Percentiles rank a stretch among this genome's conserved stretches.
Evolutionary conservation across 2,888 invertebrate species (phyloP).

Genomic region (Philereme vetulata): DNA sequence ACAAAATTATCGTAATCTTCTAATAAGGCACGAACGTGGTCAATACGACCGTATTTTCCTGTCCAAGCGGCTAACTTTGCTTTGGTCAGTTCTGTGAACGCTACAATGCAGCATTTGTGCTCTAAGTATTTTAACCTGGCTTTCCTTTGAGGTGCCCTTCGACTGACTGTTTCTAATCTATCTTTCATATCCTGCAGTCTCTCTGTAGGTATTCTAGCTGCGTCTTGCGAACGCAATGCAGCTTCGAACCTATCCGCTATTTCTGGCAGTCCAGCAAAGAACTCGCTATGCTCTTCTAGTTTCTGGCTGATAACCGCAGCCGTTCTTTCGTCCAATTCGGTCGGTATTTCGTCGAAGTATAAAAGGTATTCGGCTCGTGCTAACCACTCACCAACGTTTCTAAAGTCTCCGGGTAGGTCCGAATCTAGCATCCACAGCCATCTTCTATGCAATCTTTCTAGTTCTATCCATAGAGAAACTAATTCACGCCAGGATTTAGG

Average conservation of each 20-base stretch:
- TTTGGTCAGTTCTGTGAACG: conserved; percentile 95
- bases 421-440: conserved; percentile 97
- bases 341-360: conserved; percentile 92
- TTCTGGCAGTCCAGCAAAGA: conserved; percentile 92
- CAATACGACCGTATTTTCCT: conserved; percentile 93
- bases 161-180: conserved; percentile 89
- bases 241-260: conserved; percentile 91
- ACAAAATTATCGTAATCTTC: conserved; percentile 96
- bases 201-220: conserved; percentile 88
- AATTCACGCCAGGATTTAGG: conserved; percentile 94
- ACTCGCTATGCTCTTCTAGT: conserved; percentile 94
- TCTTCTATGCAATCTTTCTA: conserved; percentile 89
- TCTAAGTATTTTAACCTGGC: conserved; percentile 95
- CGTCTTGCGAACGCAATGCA: conserved; percentile 87
- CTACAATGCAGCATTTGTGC: conserved; percentile 96
- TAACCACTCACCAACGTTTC: conserved; percentile 94
- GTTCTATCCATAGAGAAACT: conserved; percentile 90
- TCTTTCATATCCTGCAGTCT: conserved; percentile 92
- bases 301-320: conserved; percentile 94
- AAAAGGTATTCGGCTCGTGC: conserved; percentile 93
- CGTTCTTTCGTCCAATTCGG: conserved; percentile 93
- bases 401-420: conserved; percentile 92
- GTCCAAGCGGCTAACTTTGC: conserved; percentile 95
- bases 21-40: conserved; percentile 91
- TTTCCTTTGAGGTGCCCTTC: conserved; percentile 91